Percentiles rank a stretch among this genome's conserved stretches.
Evolutionary conservation across 2,113 vertebrate genomes (phyloP).

Genomic region (Columba janthina): DNA sequence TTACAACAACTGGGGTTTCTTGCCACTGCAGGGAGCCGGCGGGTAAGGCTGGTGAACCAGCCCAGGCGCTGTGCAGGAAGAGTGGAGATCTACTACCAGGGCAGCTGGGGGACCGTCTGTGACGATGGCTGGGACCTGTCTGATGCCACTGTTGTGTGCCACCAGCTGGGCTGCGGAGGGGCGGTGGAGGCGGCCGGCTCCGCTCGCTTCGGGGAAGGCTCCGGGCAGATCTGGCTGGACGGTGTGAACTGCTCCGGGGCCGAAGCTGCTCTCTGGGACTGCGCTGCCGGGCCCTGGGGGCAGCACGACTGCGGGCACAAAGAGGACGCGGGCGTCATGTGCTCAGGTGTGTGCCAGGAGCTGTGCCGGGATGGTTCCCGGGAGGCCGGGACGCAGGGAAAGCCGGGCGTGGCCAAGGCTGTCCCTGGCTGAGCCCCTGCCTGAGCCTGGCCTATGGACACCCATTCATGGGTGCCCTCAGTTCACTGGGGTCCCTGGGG

Average conservation of each 20-base stretch:
- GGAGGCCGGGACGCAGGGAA: rapidly evolving
- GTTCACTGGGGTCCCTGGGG: too few species aligned
- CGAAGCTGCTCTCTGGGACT: slow-evolving; percentile 42
- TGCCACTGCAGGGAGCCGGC: neutral
- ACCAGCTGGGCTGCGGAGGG: slow-evolving; percentile 66
- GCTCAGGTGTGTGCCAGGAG: slow-evolving; percentile 42
- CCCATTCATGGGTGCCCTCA: too few species aligned
- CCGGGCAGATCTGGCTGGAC: slow-evolving; percentile 56
- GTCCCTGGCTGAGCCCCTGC: too few species aligned
- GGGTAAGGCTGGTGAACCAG: slow-evolving; percentile 36
- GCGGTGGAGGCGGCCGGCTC: slow-evolving; percentile 20
- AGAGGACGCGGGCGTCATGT: slow-evolving; percentile 50
- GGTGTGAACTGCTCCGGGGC: slow-evolving; percentile 40
- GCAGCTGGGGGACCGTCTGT: slow-evolving; percentile 66
- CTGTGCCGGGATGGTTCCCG: neutral
- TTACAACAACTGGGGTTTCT: neutral
- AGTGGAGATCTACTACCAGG: slow-evolving; percentile 58
- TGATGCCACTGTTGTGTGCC: slow-evolving; percentile 53
- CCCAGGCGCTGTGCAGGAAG: slow-evolving; percentile 41
- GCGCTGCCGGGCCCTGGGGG: too few species aligned
- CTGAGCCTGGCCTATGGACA: neutral
- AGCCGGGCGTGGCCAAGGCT: rapidly evolving
- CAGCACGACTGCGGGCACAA: too few species aligned
- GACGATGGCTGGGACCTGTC: slow-evolving; percentile 63
- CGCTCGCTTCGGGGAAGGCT: slow-evolving; percentile 45